phyloP scores from a whole-genome alignment of 2,888 invertebrate species.

The Caenorhabditis japonica region DNA sequence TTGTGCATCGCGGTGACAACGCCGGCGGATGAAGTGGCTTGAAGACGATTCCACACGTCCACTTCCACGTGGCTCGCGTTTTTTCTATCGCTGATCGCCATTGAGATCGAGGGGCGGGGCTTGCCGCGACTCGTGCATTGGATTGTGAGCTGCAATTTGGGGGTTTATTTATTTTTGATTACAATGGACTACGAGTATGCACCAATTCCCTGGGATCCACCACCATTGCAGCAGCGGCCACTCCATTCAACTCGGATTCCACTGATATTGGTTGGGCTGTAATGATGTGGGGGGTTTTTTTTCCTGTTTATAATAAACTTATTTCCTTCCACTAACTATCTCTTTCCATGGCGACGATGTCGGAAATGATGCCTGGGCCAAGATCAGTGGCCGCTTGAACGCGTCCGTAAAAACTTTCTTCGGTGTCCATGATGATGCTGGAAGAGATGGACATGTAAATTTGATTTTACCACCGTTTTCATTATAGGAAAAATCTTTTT shows the following conservation, averaged over 20 bases:
- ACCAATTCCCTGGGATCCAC: constrained; percentile 43
- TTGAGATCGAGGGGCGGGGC: constrained; percentile 55
- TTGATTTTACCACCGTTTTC: no score
- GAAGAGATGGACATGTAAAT: no score
- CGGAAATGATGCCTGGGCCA: constrained; percentile 66
- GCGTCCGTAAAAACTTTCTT: constrained; percentile 59
- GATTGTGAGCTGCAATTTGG: constrained; percentile 37
- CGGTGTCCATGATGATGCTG: constrained; percentile 41
- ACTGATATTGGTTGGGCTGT: constrained; percentile 44
- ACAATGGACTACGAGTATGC: background rate
- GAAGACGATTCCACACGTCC: constrained; percentile 56
- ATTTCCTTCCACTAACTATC: constrained; percentile 38
- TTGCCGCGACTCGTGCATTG: constrained; percentile 55
- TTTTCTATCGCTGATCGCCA: constrained; percentile 40
- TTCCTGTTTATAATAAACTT: background rate
- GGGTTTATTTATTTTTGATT: background rate
- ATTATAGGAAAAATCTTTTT: no score
- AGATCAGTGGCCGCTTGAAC: constrained; percentile 61
- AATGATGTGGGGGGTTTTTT: background rate
- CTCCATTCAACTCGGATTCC: constrained; percentile 20
- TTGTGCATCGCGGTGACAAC: constrained; percentile 40
- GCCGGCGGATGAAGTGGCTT: constrained; percentile 38
- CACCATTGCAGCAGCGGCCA: constrained; percentile 15
- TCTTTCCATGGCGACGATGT: constrained; percentile 60
- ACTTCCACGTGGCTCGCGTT: constrained; percentile 50